Evolutionary conservation across 2,888 invertebrate species (phyloP), one percentile per base, ranked within the genome.

Genomic region (Pedicia rivosa): DNA sequence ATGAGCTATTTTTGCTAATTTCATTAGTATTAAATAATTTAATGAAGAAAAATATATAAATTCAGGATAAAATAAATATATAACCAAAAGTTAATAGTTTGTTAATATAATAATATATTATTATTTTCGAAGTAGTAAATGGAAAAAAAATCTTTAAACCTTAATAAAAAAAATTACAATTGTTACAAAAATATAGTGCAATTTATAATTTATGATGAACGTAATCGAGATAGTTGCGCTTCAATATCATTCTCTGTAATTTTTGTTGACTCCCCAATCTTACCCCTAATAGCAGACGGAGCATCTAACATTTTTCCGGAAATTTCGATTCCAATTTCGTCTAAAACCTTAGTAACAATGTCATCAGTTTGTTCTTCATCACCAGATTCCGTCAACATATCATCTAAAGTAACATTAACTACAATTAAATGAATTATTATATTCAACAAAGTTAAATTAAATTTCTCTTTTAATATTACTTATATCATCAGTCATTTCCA

Each of bases 401-500:
- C 87, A 59, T 91, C 90, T 45, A 92, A 62, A 0, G 87, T 81
- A 40, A 92, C 91, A 62, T 84, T 83, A 54, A 92, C 84, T 86
- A 54, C 30, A 35, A 35, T 14, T 5, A 13, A 10, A 26, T 25
- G 12, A 24, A 14, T 10, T n/a, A 17, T 9, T 24, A 24, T 10
- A 34, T 32, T 13, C 3, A 22, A 12, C 13, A 33, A 17, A 9
- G 8, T 10, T 25, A 25, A 8, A 4, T 5, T 22, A 8, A 8
- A 22, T 22, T 22, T 22, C n/a, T n/a, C n/a, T n/a, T n/a, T n/a
- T n/a, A n/a, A n/a, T n/a, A 74, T 66, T 66, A 86, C 84, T 83
- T 79, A 91, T 83, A 66, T 94, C 92, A 63, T 92, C 91, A 0
- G 87, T 83, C 87, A 94, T 90, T 48, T 82, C 87, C 84, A 92